These are phyloP conservation scores for Cynoglossus semilaevis DNA, from an alignment of 2,113 vertebrate genomes.

Conservation along the genomic window DNA sequence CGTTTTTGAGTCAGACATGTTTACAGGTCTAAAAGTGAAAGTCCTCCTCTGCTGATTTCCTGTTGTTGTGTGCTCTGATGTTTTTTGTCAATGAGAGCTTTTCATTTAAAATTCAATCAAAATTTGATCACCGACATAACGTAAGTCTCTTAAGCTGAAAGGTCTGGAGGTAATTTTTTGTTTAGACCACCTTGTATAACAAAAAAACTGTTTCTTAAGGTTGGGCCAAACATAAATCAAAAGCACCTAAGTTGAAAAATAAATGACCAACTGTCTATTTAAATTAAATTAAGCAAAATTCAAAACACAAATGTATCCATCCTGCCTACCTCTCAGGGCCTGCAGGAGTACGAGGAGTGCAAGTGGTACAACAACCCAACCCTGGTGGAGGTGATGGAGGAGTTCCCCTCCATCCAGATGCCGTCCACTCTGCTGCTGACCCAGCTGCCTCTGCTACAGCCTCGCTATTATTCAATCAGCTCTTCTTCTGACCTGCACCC, in stretches of 20 bases:
- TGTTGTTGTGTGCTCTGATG: not conserved
- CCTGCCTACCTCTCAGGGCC: slow-evolving; percentile 75
- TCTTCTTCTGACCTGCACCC: slow-evolving; percentile 91
- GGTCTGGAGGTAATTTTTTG: too few species aligned
- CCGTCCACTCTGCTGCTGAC: slow-evolving; percentile 91
- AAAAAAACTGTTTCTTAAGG: too few species aligned
- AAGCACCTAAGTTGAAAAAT: too few species aligned
- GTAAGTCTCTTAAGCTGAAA: too few species aligned
- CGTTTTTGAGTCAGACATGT: slow-evolving; percentile 34
- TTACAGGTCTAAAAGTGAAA: slow-evolving; percentile 40
- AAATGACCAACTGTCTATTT: too few species aligned
- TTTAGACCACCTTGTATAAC: too few species aligned
- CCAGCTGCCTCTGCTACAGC: slow-evolving; percentile 92
- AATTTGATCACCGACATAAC: too few species aligned
- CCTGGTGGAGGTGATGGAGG: slow-evolving; percentile 92
- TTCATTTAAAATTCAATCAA: too few species aligned
- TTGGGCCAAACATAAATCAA: too few species aligned
- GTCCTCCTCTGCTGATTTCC: not conserved
- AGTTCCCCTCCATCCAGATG: slow-evolving; percentile 93
- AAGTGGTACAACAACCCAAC: slow-evolving; percentile 97
- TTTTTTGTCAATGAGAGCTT: too few species aligned
- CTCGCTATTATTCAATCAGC: slow-evolving; percentile 98
- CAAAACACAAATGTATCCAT: not conserved
- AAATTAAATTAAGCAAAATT: too few species aligned
- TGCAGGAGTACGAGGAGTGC: slow-evolving; percentile 98